These are phyloP conservation scores for Lacerta viridis DNA, from an alignment of 2,797 vertebrate species.

Conservation along the genomic window DNA sequence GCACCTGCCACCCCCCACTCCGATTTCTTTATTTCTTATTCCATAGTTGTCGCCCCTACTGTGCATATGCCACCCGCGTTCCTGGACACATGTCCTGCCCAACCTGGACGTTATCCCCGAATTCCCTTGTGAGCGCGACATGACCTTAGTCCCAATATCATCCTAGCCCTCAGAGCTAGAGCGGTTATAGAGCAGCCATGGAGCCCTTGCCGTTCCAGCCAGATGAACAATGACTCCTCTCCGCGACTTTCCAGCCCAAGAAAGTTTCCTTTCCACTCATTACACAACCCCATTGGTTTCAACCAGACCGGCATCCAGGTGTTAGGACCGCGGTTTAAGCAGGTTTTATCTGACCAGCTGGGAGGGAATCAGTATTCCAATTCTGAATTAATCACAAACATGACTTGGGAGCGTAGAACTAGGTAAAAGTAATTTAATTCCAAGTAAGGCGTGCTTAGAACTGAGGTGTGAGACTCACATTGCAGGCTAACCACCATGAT, in stretches of 20 bases:
- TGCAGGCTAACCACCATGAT: not conserved
- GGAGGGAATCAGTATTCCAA: not conserved
- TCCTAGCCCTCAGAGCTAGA: not conserved
- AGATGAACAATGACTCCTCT: not conserved
- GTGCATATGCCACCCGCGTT: not conserved
- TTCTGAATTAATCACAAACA: not conserved
- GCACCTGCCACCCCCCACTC: not conserved
- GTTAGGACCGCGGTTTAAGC: too few relatives aligned
- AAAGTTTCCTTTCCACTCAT: not conserved
- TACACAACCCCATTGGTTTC: not conserved
- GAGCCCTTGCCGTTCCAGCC: not conserved
- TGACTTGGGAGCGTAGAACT: not conserved
- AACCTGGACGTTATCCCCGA: not conserved
- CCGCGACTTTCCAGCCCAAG: not conserved
- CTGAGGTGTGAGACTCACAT: not conserved
- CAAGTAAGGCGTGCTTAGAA: not conserved
- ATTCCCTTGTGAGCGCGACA: not conserved
- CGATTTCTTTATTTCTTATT: not conserved
- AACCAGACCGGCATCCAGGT: not conserved
- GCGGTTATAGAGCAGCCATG: too few relatives aligned
- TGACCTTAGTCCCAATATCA: not conserved
- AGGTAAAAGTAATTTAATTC: not conserved
- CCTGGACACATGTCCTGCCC: not conserved
- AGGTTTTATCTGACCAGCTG: not conserved
- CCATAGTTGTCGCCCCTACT: not conserved